Conservation (phyloP, 1,140 invertebrate species). For the Homarus americanus region DNA sequence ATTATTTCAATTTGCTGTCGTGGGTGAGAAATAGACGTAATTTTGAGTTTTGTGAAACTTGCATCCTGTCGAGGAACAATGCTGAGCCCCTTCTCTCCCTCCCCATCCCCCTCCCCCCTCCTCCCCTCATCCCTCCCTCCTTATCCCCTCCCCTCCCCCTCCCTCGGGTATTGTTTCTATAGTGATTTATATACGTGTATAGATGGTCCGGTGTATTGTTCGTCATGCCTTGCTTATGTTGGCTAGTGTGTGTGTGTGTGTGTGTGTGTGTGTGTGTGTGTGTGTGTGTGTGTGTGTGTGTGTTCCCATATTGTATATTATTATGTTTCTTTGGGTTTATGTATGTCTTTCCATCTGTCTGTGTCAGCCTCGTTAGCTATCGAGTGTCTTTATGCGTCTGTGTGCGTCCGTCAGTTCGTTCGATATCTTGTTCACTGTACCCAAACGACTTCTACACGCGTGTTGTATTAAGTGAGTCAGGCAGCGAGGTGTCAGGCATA, state of each 20-base stretch:
- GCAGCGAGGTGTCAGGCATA: no score
- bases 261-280: slow-evolving; percentile 35
- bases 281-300: slow-evolving; percentile 38
- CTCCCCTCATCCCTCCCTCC: background rate
- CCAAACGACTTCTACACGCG: no score
- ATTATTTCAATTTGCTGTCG: slow-evolving; percentile 64
- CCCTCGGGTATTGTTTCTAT: slow-evolving; percentile 19
- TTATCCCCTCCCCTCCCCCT: background rate
- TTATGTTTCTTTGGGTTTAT: no score
- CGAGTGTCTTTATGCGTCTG: no score
- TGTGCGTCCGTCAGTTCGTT: no score
- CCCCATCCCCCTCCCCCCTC: background rate
- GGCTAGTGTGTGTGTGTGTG: slow-evolving; percentile 5
- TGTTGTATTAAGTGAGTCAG: no score
- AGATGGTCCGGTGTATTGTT: no score
- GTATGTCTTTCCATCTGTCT: no score
- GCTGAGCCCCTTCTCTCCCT: background rate
- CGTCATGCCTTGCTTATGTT: no score
- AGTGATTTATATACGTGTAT: slow-evolving; percentile 18
- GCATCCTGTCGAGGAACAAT: slow-evolving; percentile 23
- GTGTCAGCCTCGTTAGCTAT: no score
- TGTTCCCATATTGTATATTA: background rate
- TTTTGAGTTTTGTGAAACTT: slow-evolving; percentile 47
- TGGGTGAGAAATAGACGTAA: slow-evolving; percentile 51
- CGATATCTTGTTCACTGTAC: no score